Percentiles rank a stretch among this genome's conserved stretches.
phyloP scores from a whole-genome alignment of 2,797 vertebrate genomes.

The Leptodactylus fallax region DNA sequence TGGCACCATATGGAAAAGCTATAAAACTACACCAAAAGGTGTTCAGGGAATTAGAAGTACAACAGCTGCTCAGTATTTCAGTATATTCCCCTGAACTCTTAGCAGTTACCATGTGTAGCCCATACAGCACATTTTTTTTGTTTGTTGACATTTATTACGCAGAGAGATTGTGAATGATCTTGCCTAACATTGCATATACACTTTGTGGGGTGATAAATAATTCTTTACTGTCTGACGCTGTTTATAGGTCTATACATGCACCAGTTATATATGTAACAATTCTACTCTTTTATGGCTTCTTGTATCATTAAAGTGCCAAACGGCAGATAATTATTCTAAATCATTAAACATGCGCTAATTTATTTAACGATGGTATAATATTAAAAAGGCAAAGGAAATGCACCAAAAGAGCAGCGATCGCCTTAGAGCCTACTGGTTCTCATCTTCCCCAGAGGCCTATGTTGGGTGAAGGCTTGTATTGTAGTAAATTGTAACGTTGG shows the following conservation, averaged over 20 bases:
- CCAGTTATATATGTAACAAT: neutral
- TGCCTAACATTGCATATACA: neutral
- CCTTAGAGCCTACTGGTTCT: neutral
- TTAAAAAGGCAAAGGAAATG: neutral
- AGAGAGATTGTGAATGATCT: neutral
- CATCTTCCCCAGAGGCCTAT: neutral
- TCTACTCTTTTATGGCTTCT: neutral
- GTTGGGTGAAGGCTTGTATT: neutral
- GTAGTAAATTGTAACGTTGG: conserved; percentile 28
- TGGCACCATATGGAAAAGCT: conserved; percentile 18
- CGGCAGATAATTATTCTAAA: neutral
- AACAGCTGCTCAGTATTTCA: neutral
- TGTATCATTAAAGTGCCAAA: neutral
- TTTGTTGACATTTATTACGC: neutral
- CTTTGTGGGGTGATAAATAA: neutral
- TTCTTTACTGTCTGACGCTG: neutral
- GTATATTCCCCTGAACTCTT: neutral
- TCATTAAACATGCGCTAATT: neutral
- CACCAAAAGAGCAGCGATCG: neutral
- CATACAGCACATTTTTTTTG: neutral
- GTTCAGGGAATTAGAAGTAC: neutral
- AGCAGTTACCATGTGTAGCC: neutral
- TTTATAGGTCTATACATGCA: neutral
- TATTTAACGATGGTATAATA: neutral
- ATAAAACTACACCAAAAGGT: neutral